Conservation (phyloP, 1,140 invertebrate genomes). For the Vanessa tameamea region DNA sequence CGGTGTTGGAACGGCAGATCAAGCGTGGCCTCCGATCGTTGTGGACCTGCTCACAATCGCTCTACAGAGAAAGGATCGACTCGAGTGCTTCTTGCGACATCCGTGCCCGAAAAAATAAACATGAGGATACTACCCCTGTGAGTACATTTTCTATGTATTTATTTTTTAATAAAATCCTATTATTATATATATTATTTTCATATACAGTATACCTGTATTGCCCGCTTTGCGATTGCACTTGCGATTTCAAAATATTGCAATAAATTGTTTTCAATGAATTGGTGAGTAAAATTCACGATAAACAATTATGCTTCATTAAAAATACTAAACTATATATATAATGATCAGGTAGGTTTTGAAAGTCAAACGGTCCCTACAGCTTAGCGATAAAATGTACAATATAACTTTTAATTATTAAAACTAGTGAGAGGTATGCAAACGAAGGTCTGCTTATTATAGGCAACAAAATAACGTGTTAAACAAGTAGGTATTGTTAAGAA, state of each 20-base stretch:
- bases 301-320: background rate
- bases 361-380: constrained; percentile 21
- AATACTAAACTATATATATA: background rate
- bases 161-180: background rate
- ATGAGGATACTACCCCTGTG: constrained; percentile 72
- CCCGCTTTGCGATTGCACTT: constrained; percentile 63
- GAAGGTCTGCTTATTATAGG: constrained; percentile 34
- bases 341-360: background rate
- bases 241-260: constrained; percentile 48
- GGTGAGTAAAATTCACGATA: background rate
- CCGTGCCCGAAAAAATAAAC: constrained; percentile 46
- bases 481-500: constrained; percentile 33
- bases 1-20: constrained; percentile 60
- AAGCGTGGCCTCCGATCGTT: constrained; percentile 67
- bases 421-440: constrained; percentile 37
- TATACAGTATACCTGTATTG: constrained; percentile 1
- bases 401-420: constrained; percentile 29
- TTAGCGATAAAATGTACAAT: constrained; percentile 38
- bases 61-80: constrained; percentile 62
- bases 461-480: constrained; percentile 35
- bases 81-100: constrained; percentile 53
- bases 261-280: constrained; percentile 14
- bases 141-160: constrained; percentile 45
- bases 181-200: background rate
- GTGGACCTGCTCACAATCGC: constrained; percentile 63